Percentiles rank a stretch among this genome's conserved stretches.
These are phyloP conservation scores for Neoaliturus tenellus DNA, from an alignment of 2,888 invertebrate species.

Conservation along the genomic window DNA sequence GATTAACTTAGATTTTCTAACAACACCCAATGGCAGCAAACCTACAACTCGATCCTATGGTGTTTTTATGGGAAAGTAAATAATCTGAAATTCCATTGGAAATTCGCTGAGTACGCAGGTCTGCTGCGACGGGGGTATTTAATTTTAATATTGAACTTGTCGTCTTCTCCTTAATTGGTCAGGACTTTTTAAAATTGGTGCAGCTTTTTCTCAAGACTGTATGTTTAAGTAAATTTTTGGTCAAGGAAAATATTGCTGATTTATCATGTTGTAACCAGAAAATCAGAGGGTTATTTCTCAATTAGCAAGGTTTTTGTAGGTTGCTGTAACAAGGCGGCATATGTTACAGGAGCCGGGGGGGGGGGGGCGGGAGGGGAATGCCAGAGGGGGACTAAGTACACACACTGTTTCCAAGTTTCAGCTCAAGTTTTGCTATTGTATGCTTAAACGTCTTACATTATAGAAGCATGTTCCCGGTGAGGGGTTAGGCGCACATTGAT, in stretches of 20 bases:
- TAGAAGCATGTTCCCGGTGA: constrained; percentile 7
- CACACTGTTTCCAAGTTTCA: constrained; percentile 51
- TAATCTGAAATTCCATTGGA: too few relatives aligned
- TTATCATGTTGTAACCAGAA: neutral
- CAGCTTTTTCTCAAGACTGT: too few relatives aligned
- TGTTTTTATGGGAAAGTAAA: too few relatives aligned
- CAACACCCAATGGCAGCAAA: too few relatives aligned
- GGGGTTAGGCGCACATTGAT: constrained; percentile 46
- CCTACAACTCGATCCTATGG: too few relatives aligned
- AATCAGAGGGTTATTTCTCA: neutral
- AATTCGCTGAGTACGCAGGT: too few relatives aligned
- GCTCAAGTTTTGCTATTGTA: constrained; percentile 52
- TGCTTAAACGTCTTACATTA: constrained; percentile 53
- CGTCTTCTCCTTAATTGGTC: too few relatives aligned
- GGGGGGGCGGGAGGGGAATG: neutral
- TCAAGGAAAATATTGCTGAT: neutral
- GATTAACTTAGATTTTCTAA: too few relatives aligned
- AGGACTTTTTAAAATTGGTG: too few relatives aligned
- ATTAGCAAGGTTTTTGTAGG: constrained; percentile 22
- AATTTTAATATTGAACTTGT: too few relatives aligned
- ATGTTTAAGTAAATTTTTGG: too few relatives aligned
- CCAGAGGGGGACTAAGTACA: constrained; percentile 52
- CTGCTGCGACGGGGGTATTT: too few relatives aligned
- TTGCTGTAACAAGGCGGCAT: constrained; percentile 7
- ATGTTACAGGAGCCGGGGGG: neutral